These are phyloP conservation scores for Altica lythri DNA, from an alignment of 2,888 invertebrate species.

Conservation along the genomic window DNA sequence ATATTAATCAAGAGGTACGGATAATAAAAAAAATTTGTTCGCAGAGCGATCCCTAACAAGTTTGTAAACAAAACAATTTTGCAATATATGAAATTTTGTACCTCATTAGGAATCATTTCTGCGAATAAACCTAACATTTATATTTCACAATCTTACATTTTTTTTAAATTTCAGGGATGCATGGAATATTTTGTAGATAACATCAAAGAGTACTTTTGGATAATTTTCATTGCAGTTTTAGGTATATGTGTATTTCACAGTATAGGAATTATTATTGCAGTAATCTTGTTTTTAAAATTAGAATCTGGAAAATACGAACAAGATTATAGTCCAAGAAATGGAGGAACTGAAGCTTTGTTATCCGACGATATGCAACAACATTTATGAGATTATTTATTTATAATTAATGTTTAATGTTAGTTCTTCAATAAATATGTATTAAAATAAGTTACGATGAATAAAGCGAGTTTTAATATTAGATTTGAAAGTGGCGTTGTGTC, in stretches of 20 bases:
- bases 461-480: no score
- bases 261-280: constrained; percentile 39
- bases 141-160: constrained; percentile 1
- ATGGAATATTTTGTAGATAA: constrained; percentile 30
- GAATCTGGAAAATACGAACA: constrained; percentile 37
- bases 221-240: constrained; percentile 39
- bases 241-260: constrained; percentile 39
- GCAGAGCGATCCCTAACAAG: no score
- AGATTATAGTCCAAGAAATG: constrained; percentile 36
- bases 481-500: no score
- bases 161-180: constrained; percentile 38
- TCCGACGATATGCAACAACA: constrained; percentile 26
- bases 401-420: no score
- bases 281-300: constrained; percentile 40
- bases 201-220: constrained; percentile 35
- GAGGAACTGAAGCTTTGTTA: constrained; percentile 37
- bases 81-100: no score
- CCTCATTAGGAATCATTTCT: no score
- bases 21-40: no score
- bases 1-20: constrained; percentile 40
- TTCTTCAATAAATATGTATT: no score
- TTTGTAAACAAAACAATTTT: no score
- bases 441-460: no score
- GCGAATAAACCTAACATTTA: no score
- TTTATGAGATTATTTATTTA: constrained; percentile 6